Base-by-base conservation (phyloP, 2,797 vertebrate species). In the Lophotriccus pileatus region DNA sequence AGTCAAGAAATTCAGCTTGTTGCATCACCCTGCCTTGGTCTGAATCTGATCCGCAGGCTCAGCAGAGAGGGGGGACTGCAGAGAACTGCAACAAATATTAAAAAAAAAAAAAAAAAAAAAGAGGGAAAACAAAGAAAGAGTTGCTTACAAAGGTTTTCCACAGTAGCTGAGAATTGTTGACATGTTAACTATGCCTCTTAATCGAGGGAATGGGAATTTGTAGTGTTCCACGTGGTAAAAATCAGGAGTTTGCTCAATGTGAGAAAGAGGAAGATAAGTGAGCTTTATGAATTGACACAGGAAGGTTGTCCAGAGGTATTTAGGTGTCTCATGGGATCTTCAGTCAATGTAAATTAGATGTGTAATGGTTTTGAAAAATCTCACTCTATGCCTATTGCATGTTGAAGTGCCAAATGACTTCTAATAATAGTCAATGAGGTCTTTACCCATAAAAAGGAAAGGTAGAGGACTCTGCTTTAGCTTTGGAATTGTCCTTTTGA, bases 291-390 rank as follows among this genome's bases (percentile, higher is more conserved):
- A 94, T 67, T 76, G 60, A 84, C 86, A 93, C 9, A 72, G 44
- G 63, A 69, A 86, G 75, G 68, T 28, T 89, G 64, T 87, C 62
- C 59, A 92, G 87, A 83, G 69, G 68, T 92, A 89, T 92, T 89
- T 84, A 91, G 82, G 34, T 46, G 41, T 82, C 91, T 80, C 91
- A 36, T 28, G 79, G 84, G 89, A 91, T 43, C 44, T 85, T 70
- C 78, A 87, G 79, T 91, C 93, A 93, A 93, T 77, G 94, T 37
- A 95, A 95, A 94, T 91, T 87, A 87, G 87, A 92, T 64, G 49
- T 60, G 56, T 49, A 92, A 75, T 46, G 81, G 81, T 64, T 96
- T 89, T 92, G 87, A 95, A 91, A 94, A 94, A 89, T 92, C 68
- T 91, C 72, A 77, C 81, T 84, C 67, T 49, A 30, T 64, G 75